phyloP scores from a whole-genome alignment of 2,113 vertebrate species.

The Cyanocitta stelleri region DNA sequence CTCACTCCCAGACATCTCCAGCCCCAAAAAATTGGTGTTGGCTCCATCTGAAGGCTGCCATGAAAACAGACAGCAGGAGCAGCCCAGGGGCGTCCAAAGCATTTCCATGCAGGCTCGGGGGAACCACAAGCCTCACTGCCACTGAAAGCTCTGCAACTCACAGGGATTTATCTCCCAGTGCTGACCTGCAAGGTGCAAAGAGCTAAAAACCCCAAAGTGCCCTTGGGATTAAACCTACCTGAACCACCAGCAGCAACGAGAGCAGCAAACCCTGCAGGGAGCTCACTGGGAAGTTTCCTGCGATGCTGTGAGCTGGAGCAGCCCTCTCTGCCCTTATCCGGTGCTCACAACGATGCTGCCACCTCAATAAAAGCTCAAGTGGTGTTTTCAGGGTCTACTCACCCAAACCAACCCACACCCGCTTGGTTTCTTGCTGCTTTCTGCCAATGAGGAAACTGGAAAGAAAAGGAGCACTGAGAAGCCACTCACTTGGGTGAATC shows the following conservation, averaged over 20 bases:
- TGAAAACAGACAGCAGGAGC: background rate
- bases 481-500: background rate
- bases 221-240: background rate
- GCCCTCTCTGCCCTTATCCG: background rate
- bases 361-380: background rate
- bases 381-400: background rate
- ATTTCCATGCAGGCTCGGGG: background rate
- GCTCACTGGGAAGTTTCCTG: background rate
- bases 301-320: background rate
- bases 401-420: background rate
- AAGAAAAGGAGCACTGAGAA: background rate
- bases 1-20: background rate
- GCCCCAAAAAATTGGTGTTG: background rate
- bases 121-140: background rate
- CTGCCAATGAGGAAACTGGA: background rate
- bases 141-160: background rate
- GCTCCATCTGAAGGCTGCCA: background rate
- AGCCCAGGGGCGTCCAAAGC: background rate
- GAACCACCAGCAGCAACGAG: background rate
- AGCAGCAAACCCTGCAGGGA: background rate
- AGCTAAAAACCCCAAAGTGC: background rate
- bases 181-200: background rate
- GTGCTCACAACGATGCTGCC: background rate
- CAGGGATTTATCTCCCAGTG: background rate
- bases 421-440: background rate